Base-by-base conservation (phyloP, 1,140 invertebrate species). In the Drosophila subobscura region DNA sequence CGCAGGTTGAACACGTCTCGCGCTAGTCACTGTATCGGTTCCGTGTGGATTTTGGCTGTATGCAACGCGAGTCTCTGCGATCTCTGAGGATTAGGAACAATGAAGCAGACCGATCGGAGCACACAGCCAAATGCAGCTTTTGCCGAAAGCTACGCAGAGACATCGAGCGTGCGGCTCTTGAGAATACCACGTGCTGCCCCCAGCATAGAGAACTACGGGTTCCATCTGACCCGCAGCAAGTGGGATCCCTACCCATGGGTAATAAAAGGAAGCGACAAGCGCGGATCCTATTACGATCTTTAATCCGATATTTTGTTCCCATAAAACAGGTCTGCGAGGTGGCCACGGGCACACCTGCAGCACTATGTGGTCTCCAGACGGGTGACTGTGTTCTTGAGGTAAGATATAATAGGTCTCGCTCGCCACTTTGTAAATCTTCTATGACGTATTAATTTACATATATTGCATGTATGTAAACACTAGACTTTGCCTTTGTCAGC, bases 191-290 rank as follows among this genome's bases (percentile, higher is more conserved):
- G 61, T 22, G 79, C 70, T 55, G 88, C 64, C 85, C 92, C 83
- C 1, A 44, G 68, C 33, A 72, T 88, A n/a, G 72, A 89, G n/a
- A 63, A 67, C 23, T 94, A 92, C 33, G 95, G 95, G 16, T 95
- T 95, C 90, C 93, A 95, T 79, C 86, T 95, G 45, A 94, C 93
- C 1, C 92, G 94, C 59, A 94, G 93, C 20, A 94, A 95, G 79
- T 95, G 94, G 94, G 95, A 95, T 92, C 94, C 95, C 4, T 95
- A 95, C 92, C 95, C 95, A 29, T 95, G 94, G 94, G 92, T 95
- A 78, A 65, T 29, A 44, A 42, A n/a, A 1, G 33, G 33, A 12
- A 37, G 4, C 33, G 10, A 37, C 4, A 37, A 12, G 33, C 16
- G 12, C 2, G 7, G 20, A 25, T n/a, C 25, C n/a, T 49, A 80